Conservation (phyloP, 2,888 invertebrate species). For the Euplagia quadripunctaria region DNA sequence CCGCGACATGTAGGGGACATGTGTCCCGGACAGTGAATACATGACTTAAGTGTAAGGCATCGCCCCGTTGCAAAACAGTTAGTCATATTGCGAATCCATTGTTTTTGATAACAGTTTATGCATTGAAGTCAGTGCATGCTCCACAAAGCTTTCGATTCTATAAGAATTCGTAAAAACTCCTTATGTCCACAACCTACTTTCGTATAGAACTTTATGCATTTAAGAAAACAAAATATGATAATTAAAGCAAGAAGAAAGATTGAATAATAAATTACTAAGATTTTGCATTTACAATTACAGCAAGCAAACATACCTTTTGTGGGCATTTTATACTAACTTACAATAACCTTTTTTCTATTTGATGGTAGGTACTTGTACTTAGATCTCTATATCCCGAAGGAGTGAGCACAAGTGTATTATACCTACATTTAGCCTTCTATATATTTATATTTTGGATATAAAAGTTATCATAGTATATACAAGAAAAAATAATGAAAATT, state of each 20-base stretch:
- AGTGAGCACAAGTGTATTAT: too few relatives aligned
- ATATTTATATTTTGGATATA: too few relatives aligned
- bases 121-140: background rate
- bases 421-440: too few relatives aligned
- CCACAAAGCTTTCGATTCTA: background rate
- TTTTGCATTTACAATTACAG: background rate
- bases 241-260: background rate
- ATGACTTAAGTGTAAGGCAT: background rate
- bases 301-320: too few relatives aligned
- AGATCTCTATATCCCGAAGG: too few relatives aligned
- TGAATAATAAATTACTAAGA: background rate
- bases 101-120: conserved; percentile 12
- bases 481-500: too few relatives aligned
- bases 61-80: background rate
- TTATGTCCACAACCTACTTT: background rate
- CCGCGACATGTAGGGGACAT: background rate
- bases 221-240: background rate
- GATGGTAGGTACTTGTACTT: too few relatives aligned
- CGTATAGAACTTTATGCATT: background rate
- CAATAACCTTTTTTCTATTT: too few relatives aligned
- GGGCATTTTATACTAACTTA: too few relatives aligned
- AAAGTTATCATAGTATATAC: too few relatives aligned
- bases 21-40: background rate
- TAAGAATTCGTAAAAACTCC: background rate
- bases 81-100: conserved; percentile 1